A percentile compares a stretch with the other conserved stretches of the same genome.
Evolutionary conservation across 1,140 invertebrate genomes (phyloP).

Genomic region (Dendroctonus ponderosae): DNA sequence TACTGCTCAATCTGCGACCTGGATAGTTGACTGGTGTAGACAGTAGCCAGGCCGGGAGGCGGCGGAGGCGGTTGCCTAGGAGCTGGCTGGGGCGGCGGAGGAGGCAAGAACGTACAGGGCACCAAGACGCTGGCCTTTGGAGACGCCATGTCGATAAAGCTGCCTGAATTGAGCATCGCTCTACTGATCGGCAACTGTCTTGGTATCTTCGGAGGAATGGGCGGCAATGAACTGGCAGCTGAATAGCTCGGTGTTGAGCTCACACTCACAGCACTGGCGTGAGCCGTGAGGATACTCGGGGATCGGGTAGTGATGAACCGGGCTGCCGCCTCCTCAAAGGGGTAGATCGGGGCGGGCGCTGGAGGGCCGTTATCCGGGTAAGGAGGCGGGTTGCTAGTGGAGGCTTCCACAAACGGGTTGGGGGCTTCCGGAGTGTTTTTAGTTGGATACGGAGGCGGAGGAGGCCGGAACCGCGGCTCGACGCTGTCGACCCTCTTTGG

Average conservation of each 20-base stretch:
- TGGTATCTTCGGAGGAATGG: slow-evolving; percentile 55
- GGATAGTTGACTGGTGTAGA: slow-evolving; percentile 66
- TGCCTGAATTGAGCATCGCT: slow-evolving; percentile 53
- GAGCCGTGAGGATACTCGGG: slow-evolving; percentile 66
- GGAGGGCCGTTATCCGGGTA: slow-evolving; percentile 57
- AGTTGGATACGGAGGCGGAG: slow-evolving; percentile 53
- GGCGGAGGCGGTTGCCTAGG: slow-evolving; percentile 53
- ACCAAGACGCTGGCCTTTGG: slow-evolving; percentile 58
- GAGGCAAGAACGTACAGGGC: slow-evolving; percentile 59
- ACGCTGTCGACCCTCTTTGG: slow-evolving; percentile 64
- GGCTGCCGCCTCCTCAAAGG: slow-evolving; percentile 61
- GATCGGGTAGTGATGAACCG: slow-evolving; percentile 66
- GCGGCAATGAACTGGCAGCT: slow-evolving; percentile 54
- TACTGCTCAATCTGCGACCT: slow-evolving; percentile 79
- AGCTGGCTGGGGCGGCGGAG: slow-evolving; percentile 56
- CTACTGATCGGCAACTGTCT: slow-evolving; percentile 37
- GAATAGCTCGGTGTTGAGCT: slow-evolving; percentile 56
- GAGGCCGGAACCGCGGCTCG: slow-evolving; percentile 46
- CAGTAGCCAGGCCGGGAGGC: slow-evolving; percentile 60
- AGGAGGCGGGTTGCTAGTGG: slow-evolving; percentile 54
- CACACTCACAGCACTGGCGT: slow-evolving; percentile 58
- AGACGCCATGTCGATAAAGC: slow-evolving; percentile 67
- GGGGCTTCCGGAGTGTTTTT: slow-evolving; percentile 45
- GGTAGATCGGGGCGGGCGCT: slow-evolving; percentile 44
- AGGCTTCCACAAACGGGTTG: neutral